Evolutionary conservation across 2,797 vertebrate genomes (phyloP), one percentile per base, ranked within the genome.

Genomic region (Eulemur albifrons): DNA sequence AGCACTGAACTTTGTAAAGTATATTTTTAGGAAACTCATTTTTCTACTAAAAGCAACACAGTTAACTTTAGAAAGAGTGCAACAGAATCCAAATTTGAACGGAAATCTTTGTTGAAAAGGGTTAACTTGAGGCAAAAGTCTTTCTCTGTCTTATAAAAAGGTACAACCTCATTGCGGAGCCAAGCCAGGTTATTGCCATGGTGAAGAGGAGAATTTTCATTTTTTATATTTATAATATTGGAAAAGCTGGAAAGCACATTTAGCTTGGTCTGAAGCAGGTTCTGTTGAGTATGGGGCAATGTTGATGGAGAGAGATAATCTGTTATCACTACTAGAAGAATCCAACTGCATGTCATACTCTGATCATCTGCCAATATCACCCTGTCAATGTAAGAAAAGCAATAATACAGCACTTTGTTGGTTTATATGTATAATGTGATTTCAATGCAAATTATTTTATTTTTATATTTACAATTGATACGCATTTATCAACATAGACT

Each of bases 41-140:
- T 95, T 97, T 88, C 67, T 95, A 87, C 59, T 27, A 76, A 95
- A 91, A 10, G 21, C 59, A 83, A 81, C 67, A 80, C 54, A 76
- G 54, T 88, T 90, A 90, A 95, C 93, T 88, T 91, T 77, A 89
- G 72, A 87, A 91, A 95, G 94, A 93, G 96, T 98, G 48, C 75
- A 57, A 92, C 93, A 96, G 97, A 97, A 98, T 98, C 96, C 98
- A 98, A 94, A 45, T 79, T 82, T 12, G 43, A 98, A 97, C 88
- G 32, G 32, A 95, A 0, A 11, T 97, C 82, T 97, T 97, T 94
- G 84, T 97, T 98, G 96, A 95, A 97, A 96, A 57, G 32, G 90
- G 86, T 96, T 90, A 92, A 70, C 43, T 23, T 61, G 84, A 89
- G 63, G 69, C 45, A 80, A 85, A 83, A 13, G 25, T 40, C 61